phyloP scores from a whole-genome alignment of 2,113 vertebrate genomes.

The Ibidorhyncha struthersii region DNA sequence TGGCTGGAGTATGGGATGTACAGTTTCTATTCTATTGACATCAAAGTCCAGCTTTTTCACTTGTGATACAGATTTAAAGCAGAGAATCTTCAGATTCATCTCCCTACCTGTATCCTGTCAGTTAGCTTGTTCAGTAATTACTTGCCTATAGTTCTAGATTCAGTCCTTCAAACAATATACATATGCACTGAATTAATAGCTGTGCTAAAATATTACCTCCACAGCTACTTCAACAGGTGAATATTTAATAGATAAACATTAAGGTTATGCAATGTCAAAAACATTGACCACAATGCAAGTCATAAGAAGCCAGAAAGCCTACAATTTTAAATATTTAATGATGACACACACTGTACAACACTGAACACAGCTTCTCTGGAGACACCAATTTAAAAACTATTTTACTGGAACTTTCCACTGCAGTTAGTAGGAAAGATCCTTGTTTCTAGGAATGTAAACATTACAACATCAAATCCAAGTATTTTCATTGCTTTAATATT shows the following conservation, averaged over 20 bases:
- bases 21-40: background rate
- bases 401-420: constrained; percentile 57
- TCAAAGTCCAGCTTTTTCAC: background rate
- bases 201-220: background rate
- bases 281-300: constrained; percentile 42
- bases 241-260: constrained; percentile 50
- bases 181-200: background rate
- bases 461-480: background rate
- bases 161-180: background rate
- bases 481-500: background rate
- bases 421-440: constrained; percentile 12
- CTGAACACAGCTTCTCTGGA: constrained; percentile 31
- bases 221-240: constrained; percentile 59
- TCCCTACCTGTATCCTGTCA: background rate
- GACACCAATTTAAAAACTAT: constrained; percentile 38
- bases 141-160: background rate
- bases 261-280: constrained; percentile 56
- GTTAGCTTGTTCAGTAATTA: background rate
- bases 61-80: background rate
- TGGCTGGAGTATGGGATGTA: background rate
- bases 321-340: constrained; percentile 70
- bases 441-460: background rate
- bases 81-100: background rate
- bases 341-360: constrained; percentile 37
- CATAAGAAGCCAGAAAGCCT: constrained; percentile 40